Base-by-base conservation (phyloP, 2,797 vertebrate genomes). In the Atherinosoma microstoma region DNA sequence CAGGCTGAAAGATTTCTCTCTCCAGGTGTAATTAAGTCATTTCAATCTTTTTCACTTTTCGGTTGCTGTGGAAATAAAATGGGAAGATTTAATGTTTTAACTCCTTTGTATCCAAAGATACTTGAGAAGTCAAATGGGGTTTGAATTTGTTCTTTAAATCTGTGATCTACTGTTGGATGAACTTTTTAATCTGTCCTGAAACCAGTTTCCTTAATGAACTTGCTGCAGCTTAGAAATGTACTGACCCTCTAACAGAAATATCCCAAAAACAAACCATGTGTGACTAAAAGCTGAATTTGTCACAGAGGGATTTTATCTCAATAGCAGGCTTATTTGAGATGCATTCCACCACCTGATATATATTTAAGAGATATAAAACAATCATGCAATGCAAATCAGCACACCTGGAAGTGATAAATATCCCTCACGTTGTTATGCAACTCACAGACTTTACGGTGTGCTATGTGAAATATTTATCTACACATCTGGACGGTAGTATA, bases 381-480 rank as follows among this genome's bases (percentile, higher is more conserved):
- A 64, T 38, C 20, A 35, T 47, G 34, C 20, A 49, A 63, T 66
- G 35, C 58, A 54, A 60, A 76, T 76, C 45, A 2, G 18, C 56
- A 59, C 58, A 76, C 1, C 45, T 75, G 67, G 51, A 71, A n/a
- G 61, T 35, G 6, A 74, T 63, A 7, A 58, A 58, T 70, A 68
- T 67, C 13, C 1, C 27, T 29, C 30, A 47, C 27, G 61, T 35
- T 15, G 58, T 47, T 13, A n/a, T 61, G 12, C 10, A 29, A 51
- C 15, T n/a, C 45, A 62, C 38, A 70, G 18, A 70, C 36, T 20
- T 76, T 40, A 56, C 45, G 60, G 42, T 51, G 51, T 54, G 51
- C 22, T 20, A 5, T 67, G 29, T 74, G 38, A 71, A 64, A 38
- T 51, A 68, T 81, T 74, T 61, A 61, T 66, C 58, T 66, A 2